phyloP scores from a whole-genome alignment of 2,797 vertebrate genomes.

The Cyclura pinguis region DNA sequence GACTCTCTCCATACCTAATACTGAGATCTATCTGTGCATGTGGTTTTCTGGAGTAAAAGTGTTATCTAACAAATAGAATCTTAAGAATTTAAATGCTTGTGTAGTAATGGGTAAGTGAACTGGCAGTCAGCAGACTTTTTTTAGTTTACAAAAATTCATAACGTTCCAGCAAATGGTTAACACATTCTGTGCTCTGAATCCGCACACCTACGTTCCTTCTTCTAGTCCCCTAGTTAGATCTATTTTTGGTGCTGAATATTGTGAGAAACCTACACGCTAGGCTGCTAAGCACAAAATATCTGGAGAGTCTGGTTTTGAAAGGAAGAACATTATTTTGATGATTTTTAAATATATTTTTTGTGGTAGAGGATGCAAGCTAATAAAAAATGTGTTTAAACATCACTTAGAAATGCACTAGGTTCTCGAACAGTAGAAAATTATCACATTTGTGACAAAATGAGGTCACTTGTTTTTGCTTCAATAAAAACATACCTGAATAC shows the following conservation, averaged over 20 bases:
- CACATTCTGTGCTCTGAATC: background rate
- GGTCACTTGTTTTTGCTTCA: background rate
- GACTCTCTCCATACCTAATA: background rate
- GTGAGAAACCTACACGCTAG: conserved; percentile 22
- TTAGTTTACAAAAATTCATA: background rate
- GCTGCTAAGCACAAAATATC: conserved; percentile 18
- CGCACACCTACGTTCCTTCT: conserved; percentile 7
- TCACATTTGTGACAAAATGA: background rate
- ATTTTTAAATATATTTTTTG: conserved; percentile 17
- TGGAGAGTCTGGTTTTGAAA: conserved; percentile 24
- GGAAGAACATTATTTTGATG: conserved; percentile 9
- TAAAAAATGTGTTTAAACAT: background rate
- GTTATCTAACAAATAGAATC: background rate
- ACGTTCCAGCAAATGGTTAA: background rate
- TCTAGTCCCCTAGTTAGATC: conserved; percentile 36
- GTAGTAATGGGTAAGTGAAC: background rate
- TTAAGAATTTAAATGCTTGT: background rate
- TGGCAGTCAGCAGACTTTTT: background rate
- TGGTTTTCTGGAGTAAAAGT: background rate
- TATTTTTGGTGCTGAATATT: conserved; percentile 52
- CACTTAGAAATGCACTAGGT: background rate
- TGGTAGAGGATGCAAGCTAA: background rate
- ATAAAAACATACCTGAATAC: background rate
- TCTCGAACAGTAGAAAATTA: conserved; percentile 6
- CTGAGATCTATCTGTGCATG: background rate